A percentile compares a stretch with the other conserved stretches of the same genome.
phyloP scores from a whole-genome alignment of 2,888 invertebrate species.

The Yponomeuta malinellus region DNA sequence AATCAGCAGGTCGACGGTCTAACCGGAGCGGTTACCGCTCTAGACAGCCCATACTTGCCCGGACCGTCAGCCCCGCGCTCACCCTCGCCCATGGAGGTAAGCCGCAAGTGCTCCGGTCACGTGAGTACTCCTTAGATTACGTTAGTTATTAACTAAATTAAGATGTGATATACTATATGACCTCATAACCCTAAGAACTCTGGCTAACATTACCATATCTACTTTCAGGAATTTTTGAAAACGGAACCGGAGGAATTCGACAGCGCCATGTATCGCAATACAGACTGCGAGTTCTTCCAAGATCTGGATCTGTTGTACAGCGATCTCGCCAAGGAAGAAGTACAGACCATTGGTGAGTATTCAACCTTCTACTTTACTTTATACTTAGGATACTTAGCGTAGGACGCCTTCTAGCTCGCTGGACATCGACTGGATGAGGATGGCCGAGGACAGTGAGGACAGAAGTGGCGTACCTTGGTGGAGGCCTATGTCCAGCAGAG shows the following conservation, averaged over 20 bases:
- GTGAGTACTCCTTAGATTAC: conserved; percentile 47
- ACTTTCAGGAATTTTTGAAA: conserved; percentile 67
- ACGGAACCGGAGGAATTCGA: conserved; percentile 57
- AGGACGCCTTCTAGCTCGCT: too few relatives aligned
- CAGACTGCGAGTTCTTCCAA: conserved; percentile 82
- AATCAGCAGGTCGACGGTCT: conserved; percentile 54
- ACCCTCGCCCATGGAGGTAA: conserved; percentile 56
- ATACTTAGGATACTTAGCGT: neutral
- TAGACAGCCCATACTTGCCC: conserved; percentile 34
- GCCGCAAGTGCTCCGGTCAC: conserved; percentile 34
- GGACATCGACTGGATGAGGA: too few relatives aligned
- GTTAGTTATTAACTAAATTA: neutral
- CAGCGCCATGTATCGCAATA: conserved; percentile 63
- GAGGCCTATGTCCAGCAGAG: too few relatives aligned
- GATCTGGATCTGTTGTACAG: conserved; percentile 79
- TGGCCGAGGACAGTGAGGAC: too few relatives aligned
- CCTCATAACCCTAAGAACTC: conserved; percentile 23
- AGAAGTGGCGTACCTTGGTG: too few relatives aligned
- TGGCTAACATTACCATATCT: conserved; percentile 39
- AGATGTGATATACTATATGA: neutral
- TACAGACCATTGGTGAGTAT: conserved; percentile 65
- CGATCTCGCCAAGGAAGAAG: conserved; percentile 67
- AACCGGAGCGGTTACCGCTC: conserved; percentile 57
- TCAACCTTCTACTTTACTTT: neutral
- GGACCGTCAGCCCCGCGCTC: conserved; percentile 48